phyloP scores from a whole-genome alignment of 2,888 invertebrate genomes.

The Chrysotoxum bicinctum region DNA sequence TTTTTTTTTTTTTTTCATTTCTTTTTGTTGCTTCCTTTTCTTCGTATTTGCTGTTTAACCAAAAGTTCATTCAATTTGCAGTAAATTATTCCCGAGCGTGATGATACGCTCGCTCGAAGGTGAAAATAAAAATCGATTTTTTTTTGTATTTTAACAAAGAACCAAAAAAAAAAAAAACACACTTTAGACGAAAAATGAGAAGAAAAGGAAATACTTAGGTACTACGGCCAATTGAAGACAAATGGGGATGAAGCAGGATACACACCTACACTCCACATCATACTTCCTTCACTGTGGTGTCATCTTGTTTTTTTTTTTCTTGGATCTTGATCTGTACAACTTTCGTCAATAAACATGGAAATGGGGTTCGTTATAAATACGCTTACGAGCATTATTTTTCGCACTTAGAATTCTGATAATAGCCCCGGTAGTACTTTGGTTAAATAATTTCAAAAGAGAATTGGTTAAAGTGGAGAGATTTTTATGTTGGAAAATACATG shows the following conservation, averaged over 20 bases:
- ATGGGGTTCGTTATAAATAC: conserved; percentile 21
- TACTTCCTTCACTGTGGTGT: conserved; percentile 4
- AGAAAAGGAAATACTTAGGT: conserved; percentile 15
- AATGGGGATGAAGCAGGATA: conserved; percentile 4
- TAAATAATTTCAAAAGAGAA: background rate
- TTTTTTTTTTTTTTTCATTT: background rate
- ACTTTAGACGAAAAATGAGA: background rate
- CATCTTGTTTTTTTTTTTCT: background rate
- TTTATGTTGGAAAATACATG: background rate
- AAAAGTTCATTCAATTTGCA: conserved; percentile 69
- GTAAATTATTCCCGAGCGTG: conserved; percentile 63
- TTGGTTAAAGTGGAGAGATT: background rate
- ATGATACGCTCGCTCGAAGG: conserved; percentile 55
- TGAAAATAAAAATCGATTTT: conserved; percentile 52
- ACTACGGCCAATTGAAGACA: conserved; percentile 13
- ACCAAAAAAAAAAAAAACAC: background rate
- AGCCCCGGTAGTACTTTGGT: background rate
- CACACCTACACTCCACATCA: background rate
- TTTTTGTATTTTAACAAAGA: conserved; percentile 1
- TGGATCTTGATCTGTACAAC: background rate
- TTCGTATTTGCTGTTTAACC: conserved; percentile 52
- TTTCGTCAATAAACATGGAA: conserved; percentile 21
- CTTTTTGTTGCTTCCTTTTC: background rate
- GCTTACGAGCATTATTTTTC: conserved; percentile 19
- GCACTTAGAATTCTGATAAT: conserved; percentile 1